phyloP scores from a whole-genome alignment of 2,797 vertebrate genomes.

The Leucoraja ocellata region DNA sequence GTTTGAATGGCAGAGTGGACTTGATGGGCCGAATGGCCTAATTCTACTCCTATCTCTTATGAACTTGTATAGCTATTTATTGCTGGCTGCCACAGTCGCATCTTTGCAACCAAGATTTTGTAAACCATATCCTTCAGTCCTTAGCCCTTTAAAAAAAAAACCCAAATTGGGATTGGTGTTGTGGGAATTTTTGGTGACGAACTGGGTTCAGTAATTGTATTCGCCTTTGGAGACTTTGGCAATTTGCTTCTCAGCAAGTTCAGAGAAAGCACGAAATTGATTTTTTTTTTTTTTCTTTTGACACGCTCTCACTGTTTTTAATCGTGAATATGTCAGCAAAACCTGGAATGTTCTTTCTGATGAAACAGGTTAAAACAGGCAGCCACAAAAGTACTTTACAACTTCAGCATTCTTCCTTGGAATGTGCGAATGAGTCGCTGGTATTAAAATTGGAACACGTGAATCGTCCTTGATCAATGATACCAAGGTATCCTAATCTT shows the following conservation, averaged over 20 bases:
- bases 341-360: not conserved
- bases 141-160: not conserved
- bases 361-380: conserved; percentile 7
- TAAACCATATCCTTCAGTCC: not conserved
- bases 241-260: not conserved
- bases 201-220: not conserved
- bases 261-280: not conserved
- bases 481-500: not conserved
- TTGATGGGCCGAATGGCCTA: too few species aligned
- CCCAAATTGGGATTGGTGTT: not conserved
- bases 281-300: not conserved
- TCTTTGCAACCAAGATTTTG: not conserved
- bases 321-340: not conserved
- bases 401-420: conserved; percentile 4
- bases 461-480: not conserved
- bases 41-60: too few species aligned
- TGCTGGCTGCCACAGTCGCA: not conserved
- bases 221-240: not conserved
- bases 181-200: not conserved
- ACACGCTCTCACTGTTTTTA: not conserved
- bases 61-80: not conserved
- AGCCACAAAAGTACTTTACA: not conserved
- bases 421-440: not conserved
- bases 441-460: not conserved
- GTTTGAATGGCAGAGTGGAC: too few species aligned